Conservation (phyloP, 2,797 vertebrate species). For the Podargus strigoides region DNA sequence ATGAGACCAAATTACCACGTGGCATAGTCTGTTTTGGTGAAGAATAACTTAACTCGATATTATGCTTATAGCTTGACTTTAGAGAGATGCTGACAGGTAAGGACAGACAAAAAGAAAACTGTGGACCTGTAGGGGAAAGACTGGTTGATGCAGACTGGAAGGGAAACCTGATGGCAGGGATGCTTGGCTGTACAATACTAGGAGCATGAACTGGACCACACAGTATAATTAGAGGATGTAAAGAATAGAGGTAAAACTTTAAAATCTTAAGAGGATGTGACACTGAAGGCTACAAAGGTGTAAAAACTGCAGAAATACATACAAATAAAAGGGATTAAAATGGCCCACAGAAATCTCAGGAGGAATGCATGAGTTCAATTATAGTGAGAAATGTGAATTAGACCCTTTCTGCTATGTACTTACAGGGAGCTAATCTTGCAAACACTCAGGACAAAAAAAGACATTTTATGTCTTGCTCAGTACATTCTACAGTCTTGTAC, state of each 20-base stretch:
- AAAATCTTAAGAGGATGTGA: not conserved
- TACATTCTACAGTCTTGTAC: not conserved
- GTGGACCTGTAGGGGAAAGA: not conserved
- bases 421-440: not conserved
- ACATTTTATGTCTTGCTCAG: not conserved
- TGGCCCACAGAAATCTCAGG: constrained; percentile 13
- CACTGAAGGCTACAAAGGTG: not conserved
- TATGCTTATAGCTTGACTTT: not conserved
- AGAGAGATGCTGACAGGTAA: not conserved
- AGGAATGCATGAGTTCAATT: constrained; percentile 21
- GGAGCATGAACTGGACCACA: not conserved
- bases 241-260: not conserved
- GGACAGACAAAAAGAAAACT: not conserved
- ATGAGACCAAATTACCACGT: not conserved
- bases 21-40: not conserved
- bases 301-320: not conserved
- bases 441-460: not conserved
- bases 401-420: not conserved
- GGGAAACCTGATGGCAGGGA: not conserved
- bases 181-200: not conserved
- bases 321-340: not conserved
- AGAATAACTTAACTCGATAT: not conserved
- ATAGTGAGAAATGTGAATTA: not conserved
- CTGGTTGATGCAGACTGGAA: not conserved
- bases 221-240: not conserved